Conservation (phyloP, 2,797 vertebrate genomes). For the Pitangus sulphuratus region DNA sequence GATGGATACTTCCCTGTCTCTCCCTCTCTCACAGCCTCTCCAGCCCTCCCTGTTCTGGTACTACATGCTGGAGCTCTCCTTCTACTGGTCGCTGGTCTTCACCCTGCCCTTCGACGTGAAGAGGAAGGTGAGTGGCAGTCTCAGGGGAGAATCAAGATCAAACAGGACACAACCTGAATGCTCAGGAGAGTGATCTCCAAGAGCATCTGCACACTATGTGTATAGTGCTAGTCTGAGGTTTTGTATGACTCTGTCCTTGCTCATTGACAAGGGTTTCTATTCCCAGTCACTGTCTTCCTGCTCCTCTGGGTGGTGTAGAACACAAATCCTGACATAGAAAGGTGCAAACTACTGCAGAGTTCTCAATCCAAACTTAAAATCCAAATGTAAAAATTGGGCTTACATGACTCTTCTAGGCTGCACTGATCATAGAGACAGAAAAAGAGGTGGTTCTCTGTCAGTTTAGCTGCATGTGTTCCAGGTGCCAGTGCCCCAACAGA, state of each 20-base stretch:
- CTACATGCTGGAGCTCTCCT: conserved; percentile 89
- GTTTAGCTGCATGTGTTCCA: background rate
- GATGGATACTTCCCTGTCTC: background rate
- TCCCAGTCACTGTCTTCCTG: background rate
- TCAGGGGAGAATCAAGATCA: background rate
- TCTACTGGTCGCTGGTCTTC: conserved; percentile 90
- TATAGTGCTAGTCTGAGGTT: background rate
- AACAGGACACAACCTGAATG: background rate
- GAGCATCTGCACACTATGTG: background rate
- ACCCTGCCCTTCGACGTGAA: conserved; percentile 89
- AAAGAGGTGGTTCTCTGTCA: background rate
- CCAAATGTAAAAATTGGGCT: background rate
- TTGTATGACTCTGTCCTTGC: background rate
- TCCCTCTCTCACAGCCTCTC: conserved; percentile 77
- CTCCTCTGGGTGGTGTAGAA: background rate
- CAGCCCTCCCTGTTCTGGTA: conserved; percentile 84
- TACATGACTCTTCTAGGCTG: background rate
- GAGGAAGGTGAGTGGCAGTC: conserved; percentile 85
- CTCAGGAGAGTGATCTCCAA: background rate
- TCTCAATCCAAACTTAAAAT: background rate
- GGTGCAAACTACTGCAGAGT: background rate
- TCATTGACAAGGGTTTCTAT: background rate
- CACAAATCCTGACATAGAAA: background rate
- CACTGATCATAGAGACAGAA: background rate
- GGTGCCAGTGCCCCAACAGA: background rate